Evolutionary conservation across 2,113 vertebrate species (phyloP), one percentile per base, ranked within the genome.

Genomic region (Chamaea fasciata): DNA sequence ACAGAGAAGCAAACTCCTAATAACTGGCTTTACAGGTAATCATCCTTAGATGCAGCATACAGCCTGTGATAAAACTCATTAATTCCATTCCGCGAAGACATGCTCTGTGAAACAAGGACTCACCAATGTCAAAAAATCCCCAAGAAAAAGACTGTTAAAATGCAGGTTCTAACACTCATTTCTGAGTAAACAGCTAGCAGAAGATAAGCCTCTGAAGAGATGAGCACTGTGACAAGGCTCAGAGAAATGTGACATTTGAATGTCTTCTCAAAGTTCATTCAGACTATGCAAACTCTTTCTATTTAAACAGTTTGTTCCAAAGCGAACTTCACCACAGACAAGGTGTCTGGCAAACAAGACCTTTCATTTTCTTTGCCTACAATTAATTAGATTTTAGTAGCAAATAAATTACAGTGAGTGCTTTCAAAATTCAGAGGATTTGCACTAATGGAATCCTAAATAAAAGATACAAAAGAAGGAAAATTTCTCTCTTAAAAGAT

Each of bases 201-300:
- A 83, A 94, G 35, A 59, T 35, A 87, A 96, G 46, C 53, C 74
- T 94, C 89, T 55, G 44, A 91, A 84, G 83, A 64, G 56, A 78
- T 49, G 35, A 90, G 35, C 11, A 22, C 52, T 78, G 55, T 70
- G 89, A 93, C 56, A 83, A 81, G 60, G 33, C 57, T 83, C 60
- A 56, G 68, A 57, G 46, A 89, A 78, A 84, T 59, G 57, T 74
- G 69, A 87, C 88, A 94, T 81, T 74, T 81, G 52, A 84, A 70
- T 11, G 33, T 59, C 57, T 92, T 69, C 59, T 65, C 73, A 84
- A 73, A 90, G 26, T 80, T 80, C 83, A 81, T 63, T 87, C 89
- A 62, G 39, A 78, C 57, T 82, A 7, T 49, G 60, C 76, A 91
- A 83, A 59, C 69, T 13, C 20, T 9, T 74, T 24, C 13, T 82